Evolutionary conservation across 2,888 invertebrate genomes (phyloP), one percentile per base, ranked within the genome.

Genomic region (Flabesymbios commensalis): DNA sequence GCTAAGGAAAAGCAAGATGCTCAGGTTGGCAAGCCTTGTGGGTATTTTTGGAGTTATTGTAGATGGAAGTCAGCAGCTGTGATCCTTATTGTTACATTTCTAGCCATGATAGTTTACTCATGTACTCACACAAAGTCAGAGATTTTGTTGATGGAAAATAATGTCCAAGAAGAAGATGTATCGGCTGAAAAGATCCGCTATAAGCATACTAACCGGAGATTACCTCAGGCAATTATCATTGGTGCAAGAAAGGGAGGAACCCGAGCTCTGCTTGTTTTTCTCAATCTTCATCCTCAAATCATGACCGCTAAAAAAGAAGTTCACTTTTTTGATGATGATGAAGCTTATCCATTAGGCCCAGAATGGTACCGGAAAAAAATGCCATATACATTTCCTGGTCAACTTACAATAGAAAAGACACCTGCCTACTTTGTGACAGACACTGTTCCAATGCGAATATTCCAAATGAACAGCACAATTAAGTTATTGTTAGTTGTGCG

Each of bases 361-460:
- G 94, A 96, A 65, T 98, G 97, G 97, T 98, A 98, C 65, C 67
- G 75, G 26, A 73, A 76, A 45, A 91, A 93, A 81, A 96, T 97
- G 95, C 96, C 96, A 17, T 90, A 90, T 76, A 93, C 95, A 1
- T 92, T 90, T 83, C 88, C 90, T 67, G 92, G 92, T 45, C 95
- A 96, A 83, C 90, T 96, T 72, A 95, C 95, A 59, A 92, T 96
- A 73, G 98, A 98, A 84, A 98, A 99, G 84, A 96, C 94, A 74
- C 98, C 98, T 3, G 94, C 94, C 76, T 98, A 98, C 84, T 98
- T 98, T 84, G 93, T 97, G 48, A 94, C 94, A 59, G 91, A 93
- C n/a, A 91, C 93, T 88, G 96, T 94, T 36, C 96, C 98, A 14
- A 92, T 93, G 83, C 87, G 98, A 68, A 93, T 99, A 57, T 87